Percentiles rank a stretch among this genome's conserved stretches.
Evolutionary conservation across 2,797 vertebrate species (phyloP).

Genomic region (Adelosebastes latens): DNA sequence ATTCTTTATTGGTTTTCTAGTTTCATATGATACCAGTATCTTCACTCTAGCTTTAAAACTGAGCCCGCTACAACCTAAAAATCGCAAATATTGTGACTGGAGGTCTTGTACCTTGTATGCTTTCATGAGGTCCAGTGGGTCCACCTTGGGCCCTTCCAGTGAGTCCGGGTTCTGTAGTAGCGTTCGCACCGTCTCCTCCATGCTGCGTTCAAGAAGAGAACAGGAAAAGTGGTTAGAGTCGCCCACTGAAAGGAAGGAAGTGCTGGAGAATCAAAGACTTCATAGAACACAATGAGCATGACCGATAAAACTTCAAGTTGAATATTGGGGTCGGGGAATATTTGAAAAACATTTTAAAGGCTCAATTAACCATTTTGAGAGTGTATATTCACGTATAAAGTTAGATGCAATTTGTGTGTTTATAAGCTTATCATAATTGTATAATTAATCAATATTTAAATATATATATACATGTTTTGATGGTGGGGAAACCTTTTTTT

Average conservation of each 20-base stretch:
- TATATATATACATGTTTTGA: too few species aligned
- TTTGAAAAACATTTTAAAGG: background rate
- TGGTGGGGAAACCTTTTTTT: too few species aligned
- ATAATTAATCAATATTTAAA: background rate
- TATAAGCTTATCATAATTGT: background rate
- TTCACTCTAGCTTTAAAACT: too few species aligned
- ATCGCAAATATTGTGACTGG: fast-evolving
- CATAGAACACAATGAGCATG: too few species aligned
- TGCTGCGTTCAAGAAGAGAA: constrained; percentile 77
- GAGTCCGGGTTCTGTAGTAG: constrained; percentile 89
- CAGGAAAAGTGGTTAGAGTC: constrained; percentile 1
- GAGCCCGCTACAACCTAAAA: too few species aligned
- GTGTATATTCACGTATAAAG: background rate
- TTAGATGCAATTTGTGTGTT: background rate
- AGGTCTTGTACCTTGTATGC: constrained; percentile 84
- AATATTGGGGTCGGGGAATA: background rate
- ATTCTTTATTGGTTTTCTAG: too few species aligned
- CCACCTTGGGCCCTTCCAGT: constrained; percentile 85
- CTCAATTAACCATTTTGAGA: background rate
- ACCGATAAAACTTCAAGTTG: background rate
- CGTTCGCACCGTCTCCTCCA: constrained; percentile 92
- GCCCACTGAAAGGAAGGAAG: background rate
- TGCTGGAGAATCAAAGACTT: background rate
- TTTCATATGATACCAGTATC: too few species aligned
- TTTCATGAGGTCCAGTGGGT: constrained; percentile 87